phyloP scores from a whole-genome alignment of 1,140 invertebrate species.

The Gonioctena quinquepunctata region DNA sequence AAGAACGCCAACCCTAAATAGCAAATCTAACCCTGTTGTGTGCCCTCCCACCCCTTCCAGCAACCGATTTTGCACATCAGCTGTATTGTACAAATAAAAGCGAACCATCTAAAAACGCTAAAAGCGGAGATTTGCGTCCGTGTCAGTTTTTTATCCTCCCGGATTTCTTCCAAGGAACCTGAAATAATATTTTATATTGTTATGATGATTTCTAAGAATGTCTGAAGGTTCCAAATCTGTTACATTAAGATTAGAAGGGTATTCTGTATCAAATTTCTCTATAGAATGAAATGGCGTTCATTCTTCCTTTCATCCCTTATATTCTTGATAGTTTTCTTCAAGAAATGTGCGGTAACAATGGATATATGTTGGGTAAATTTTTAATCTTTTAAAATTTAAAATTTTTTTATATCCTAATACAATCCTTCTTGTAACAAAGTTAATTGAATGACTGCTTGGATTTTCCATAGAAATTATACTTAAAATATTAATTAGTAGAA shows the following conservation, averaged over 20 bases:
- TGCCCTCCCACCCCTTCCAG: slow-evolving; percentile 1
- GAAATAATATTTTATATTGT: slow-evolving; percentile 47
- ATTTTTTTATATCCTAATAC: too few species aligned
- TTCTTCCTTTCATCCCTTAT: too few species aligned
- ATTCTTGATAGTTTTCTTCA: too few species aligned
- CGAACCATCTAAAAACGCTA: slow-evolving; percentile 32
- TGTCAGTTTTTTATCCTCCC: slow-evolving; percentile 29
- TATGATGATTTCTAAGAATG: slow-evolving; percentile 27
- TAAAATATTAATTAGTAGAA: too few species aligned
- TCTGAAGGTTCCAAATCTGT: slow-evolving; percentile 33
- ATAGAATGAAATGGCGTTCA: too few species aligned
- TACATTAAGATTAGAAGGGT: slow-evolving; percentile 30
- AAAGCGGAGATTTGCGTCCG: slow-evolving; percentile 31
- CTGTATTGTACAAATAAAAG: slow-evolving; percentile 34
- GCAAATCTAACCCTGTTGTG: slow-evolving; percentile 32
- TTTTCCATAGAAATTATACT: too few species aligned
- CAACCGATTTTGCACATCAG: slow-evolving; percentile 40
- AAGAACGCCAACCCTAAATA: slow-evolving; percentile 39
- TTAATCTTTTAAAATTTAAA: too few species aligned
- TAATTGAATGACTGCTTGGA: too few species aligned
- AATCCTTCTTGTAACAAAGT: too few species aligned
- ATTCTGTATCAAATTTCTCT: slow-evolving; percentile 5
- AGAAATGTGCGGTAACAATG: too few species aligned
- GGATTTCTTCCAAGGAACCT: slow-evolving; percentile 31
- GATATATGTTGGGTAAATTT: too few species aligned